Evolutionary conservation across 2,113 vertebrate genomes (phyloP), one percentile per base, ranked within the genome.

Genomic region (Mormoops blainvillei): DNA sequence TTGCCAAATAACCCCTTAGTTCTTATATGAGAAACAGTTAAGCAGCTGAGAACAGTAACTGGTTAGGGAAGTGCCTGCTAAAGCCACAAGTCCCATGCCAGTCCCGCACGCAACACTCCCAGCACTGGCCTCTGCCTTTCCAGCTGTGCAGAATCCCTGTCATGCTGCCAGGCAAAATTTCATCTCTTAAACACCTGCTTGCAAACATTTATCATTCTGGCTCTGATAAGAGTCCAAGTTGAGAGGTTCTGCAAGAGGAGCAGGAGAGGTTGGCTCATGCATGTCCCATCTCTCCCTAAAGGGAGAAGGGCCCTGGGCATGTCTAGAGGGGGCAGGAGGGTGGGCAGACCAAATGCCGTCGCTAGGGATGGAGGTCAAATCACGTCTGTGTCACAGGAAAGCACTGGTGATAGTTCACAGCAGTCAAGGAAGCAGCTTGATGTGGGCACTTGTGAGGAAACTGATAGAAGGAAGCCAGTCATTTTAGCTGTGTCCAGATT

Each of bases 141-240:
- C 94, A 91, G 83, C 88, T 68, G 85, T 71, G 19, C 38, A 50
- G 71, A 83, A 36, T 63, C 95, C 54, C 88, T 4, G 26, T 77
- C 95, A 94, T 88, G 81, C 70, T 76, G 94, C 97, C 97, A 98
- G 95, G 96, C 96, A 97, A 56, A 97, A 94, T 97, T 92, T 90
- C 14, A 78, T 78, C 74, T 93, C 95, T 88, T 26, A 19, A 97
- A 89, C 67, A 97, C 96, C 97, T 97, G 96, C 97, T 94, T 80
- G 73, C 16, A 95, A 92, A 54, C 73, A 71, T 68, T 80, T 43
- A 65, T 91, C 63, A 28, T 71, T 38, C 50, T 78, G 67, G 65
- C n/a, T 68, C 84, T 52, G 86, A 12, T 36, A 41, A 43, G 63
- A 89, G 88, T 85, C 80, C 16, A 41, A 20, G 43, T 41, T 70